Conservation (phyloP, 1,140 invertebrate genomes). For the Orius insidiosus region DNA sequence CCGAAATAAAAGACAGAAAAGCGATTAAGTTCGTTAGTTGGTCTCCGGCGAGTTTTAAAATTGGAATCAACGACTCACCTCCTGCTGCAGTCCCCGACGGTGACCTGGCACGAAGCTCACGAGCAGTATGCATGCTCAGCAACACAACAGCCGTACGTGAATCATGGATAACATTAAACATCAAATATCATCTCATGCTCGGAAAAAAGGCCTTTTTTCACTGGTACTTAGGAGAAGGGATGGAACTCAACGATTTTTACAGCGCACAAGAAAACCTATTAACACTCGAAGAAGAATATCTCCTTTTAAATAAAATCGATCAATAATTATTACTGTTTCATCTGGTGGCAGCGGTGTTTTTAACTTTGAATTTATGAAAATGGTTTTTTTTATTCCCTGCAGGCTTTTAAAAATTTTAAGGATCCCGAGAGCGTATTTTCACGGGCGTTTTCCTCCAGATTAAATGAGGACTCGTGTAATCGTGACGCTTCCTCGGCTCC, state of each 20-base stretch:
- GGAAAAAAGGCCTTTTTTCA: slow-evolving; percentile 27
- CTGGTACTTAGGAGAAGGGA: slow-evolving; percentile 31
- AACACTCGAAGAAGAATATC: slow-evolving; percentile 40
- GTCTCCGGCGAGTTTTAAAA: slow-evolving; percentile 40
- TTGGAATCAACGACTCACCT: slow-evolving; percentile 64
- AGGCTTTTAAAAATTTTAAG: too few relatives aligned
- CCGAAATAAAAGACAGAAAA: slow-evolving; percentile 38
- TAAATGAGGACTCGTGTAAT: too few relatives aligned
- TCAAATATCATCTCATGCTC: slow-evolving; percentile 43
- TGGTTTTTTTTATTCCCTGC: slow-evolving; percentile 16
- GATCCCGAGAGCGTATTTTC: too few relatives aligned
- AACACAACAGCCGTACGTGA: slow-evolving; percentile 71
- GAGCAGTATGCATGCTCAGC: slow-evolving; percentile 66
- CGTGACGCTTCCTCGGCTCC: too few relatives aligned
- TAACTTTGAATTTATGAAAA: too few relatives aligned
- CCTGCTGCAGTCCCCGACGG: slow-evolving; percentile 59
- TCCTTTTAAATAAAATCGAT: slow-evolving; percentile 37
- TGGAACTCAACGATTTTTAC: slow-evolving; percentile 41
- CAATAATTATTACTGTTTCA: too few relatives aligned
- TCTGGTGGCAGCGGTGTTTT: too few relatives aligned
- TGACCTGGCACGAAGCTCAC: slow-evolving; percentile 61
- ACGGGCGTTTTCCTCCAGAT: too few relatives aligned
- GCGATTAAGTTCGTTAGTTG: slow-evolving; percentile 39
- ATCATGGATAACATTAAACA: slow-evolving; percentile 52
- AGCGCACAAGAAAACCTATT: slow-evolving; percentile 40